Evolutionary conservation across 2,113 vertebrate genomes (phyloP).

Genomic region (Oenanthe oenanthe): DNA sequence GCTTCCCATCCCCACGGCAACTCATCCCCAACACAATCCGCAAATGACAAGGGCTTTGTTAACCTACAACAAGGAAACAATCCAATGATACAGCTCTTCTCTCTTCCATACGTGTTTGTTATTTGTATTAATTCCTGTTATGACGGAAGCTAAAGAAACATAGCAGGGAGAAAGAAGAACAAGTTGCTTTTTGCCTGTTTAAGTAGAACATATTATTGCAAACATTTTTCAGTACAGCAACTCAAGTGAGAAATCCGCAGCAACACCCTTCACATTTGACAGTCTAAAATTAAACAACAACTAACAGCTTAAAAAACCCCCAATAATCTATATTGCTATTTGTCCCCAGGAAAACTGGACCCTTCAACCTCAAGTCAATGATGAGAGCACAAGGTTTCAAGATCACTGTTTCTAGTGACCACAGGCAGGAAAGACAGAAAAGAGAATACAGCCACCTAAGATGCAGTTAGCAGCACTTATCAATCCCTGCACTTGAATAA

Average conservation of each 20-base stretch:
- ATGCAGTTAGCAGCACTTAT: neutral
- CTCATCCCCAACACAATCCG: conserved; percentile 87
- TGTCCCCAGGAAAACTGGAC: neutral
- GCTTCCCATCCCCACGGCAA: conserved; percentile 87
- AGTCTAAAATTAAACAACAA: conserved; percentile 14
- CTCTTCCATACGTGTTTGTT: neutral
- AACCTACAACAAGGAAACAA: conserved; percentile 72
- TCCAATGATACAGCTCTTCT: neutral
- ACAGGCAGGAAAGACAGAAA: neutral
- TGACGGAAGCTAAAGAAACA: neutral
- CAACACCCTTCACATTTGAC: neutral
- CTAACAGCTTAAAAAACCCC: neutral
- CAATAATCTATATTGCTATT: neutral
- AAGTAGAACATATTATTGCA: neutral
- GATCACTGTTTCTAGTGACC: neutral
- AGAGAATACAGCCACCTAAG: neutral
- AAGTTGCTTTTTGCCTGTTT: neutral
- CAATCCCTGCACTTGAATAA: neutral
- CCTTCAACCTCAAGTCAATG: neutral
- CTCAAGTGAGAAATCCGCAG: neutral
- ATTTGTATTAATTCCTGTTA: neutral
- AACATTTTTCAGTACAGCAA: neutral
- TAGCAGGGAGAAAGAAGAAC: neutral
- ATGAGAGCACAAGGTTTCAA: neutral
- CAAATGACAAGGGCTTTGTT: conserved; percentile 86